Evolutionary conservation across 2,113 vertebrate genomes (phyloP).

Genomic region (Vicugna pacos): DNA sequence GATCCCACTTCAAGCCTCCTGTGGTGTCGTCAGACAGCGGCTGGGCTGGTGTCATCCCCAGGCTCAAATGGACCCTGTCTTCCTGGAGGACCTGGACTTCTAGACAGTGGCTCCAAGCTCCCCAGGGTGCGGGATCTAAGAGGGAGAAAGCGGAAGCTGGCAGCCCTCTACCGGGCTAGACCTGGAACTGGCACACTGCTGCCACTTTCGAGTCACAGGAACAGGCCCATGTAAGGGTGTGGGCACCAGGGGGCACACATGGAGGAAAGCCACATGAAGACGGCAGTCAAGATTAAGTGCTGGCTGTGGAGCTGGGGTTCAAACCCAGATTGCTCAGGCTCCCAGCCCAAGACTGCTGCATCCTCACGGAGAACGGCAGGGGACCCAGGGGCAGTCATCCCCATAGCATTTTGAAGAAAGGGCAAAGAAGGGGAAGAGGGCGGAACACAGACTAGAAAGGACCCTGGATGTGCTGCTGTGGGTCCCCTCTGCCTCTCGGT

Average conservation of each 20-base stretch:
- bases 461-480: not conserved
- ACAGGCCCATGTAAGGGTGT: fast-evolving
- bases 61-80: not conserved
- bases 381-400: not conserved
- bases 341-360: not conserved
- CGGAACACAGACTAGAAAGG: not conserved
- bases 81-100: not conserved
- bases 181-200: not conserved
- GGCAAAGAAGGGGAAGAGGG: not conserved
- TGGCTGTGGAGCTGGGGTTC: not conserved
- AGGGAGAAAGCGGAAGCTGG: not conserved
- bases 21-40: not conserved
- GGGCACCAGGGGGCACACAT: not conserved
- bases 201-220: not conserved
- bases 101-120: not conserved
- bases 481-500: too few species aligned
- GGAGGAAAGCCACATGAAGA: not conserved
- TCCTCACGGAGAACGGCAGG: not conserved
- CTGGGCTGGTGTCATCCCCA: not conserved
- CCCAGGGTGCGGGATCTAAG: not conserved
- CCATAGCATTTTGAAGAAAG: not conserved
- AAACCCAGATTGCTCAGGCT: not conserved
- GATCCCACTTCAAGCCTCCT: too few species aligned
- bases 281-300: too few species aligned
- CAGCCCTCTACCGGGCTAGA: not conserved